Evolutionary conservation across 2,113 vertebrate species (phyloP), one percentile per base, ranked within the genome.

Genomic region (Oncorhynchus clarkii): DNA sequence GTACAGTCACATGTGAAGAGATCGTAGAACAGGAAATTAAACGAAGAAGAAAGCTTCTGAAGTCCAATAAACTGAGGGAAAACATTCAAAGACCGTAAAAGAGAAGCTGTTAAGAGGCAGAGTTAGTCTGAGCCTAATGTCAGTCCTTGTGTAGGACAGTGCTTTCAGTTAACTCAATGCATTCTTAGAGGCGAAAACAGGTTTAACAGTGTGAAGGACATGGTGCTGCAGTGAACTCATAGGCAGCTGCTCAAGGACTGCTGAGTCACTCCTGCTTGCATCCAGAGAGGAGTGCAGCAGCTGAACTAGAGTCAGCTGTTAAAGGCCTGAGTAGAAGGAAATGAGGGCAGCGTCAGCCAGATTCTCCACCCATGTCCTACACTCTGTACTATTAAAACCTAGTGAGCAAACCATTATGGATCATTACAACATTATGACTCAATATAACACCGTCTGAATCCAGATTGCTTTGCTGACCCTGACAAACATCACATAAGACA

Each of bases 221-320:
- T 78, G 29, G 18, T 31, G 0, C n/a, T 24, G 2, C 69, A 70
- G 45, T 48, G 4, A 78, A 27, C 57, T 60, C 34, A 60, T 59
- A 67, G 48, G 34, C 27, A 72, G 69, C 27, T 77, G 71, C 39
- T 64, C 39, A 18, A 71, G 24, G 49, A 76, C 49, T 85, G 85
- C 84, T 59, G 87, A 88, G 85, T 90, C 84, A 86, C 78, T 67
- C 66, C 67, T 13, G 12, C 11, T 6, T 76, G 69, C 67, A 78
- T n/a, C 73, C 76, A 76, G 78, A 79, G 0, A 77, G 81, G 80
- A 76, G 76, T 54, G 62, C 77, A 69, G 3, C 64, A 60, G 39
- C 22, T 26, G 51, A 70, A 22, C 11, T 3, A 54, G 75, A 45
- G 6, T 2, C 45, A 77, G 78, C 48, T 67, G 57, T 34, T 45